phyloP scores from a whole-genome alignment of 2,113 vertebrate species.

The Spermophilus dauricus region DNA sequence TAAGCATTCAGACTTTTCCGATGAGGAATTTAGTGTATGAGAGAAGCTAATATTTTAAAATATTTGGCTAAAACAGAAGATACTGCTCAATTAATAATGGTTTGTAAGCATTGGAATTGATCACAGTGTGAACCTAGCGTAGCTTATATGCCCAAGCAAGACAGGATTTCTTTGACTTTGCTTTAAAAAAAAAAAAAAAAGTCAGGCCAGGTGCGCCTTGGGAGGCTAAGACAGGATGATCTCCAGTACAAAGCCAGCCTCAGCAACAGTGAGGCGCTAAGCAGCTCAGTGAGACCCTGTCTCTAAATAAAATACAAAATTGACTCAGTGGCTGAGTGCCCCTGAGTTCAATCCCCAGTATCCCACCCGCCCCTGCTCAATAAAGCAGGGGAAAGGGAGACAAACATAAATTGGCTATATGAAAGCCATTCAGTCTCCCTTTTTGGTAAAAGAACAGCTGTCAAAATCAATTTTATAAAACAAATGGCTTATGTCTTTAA shows the following conservation, averaged over 20 bases:
- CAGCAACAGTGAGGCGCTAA: no score
- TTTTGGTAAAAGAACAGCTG: slow-evolving; percentile 17
- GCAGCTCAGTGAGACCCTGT: no score
- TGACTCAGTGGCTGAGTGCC: no score
- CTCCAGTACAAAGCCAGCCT: no score
- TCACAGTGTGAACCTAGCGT: no score
- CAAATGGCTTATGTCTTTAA: background rate
- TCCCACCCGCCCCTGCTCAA: no score
- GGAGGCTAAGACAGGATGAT: no score
- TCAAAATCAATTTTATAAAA: slow-evolving; percentile 34
- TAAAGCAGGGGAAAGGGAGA: background rate
- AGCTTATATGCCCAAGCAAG: background rate
- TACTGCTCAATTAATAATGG: background rate
- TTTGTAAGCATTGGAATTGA: background rate
- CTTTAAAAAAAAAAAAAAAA: background rate
- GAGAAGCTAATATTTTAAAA: background rate
- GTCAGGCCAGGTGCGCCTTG: no score
- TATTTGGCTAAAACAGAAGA: background rate
- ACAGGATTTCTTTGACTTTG: background rate
- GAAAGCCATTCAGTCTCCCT: slow-evolving; percentile 1
- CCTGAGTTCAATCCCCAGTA: no score
- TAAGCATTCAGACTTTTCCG: background rate
- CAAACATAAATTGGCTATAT: background rate
- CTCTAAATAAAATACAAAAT: no score
- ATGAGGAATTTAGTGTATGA: background rate